Evolutionary conservation across 2,113 vertebrate species (phyloP), one percentile per base, ranked within the genome.

Genomic region (Oncorhynchus clarkii): DNA sequence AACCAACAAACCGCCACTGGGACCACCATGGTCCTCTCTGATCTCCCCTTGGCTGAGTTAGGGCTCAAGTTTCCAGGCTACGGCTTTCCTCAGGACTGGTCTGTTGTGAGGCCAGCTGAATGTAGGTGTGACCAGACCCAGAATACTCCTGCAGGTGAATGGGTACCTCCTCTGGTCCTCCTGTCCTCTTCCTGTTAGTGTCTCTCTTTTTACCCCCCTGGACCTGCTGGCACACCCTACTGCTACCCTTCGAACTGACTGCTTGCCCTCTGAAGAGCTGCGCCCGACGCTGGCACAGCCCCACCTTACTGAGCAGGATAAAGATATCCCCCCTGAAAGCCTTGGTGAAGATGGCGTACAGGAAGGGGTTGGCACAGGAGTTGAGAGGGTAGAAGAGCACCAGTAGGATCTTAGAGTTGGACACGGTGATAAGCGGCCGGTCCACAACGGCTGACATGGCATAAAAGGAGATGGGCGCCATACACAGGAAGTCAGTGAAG

Each of bases 351-450:
- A 99, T 97, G 5, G 95, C 97, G 0, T 99, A 99, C 70, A 99
- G 95, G 82, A 99, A 99, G 0, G 98, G 98, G 81, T 99, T 99
- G 76, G 98, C 98, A 27, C 97, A 99, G 45, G 98, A 99, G 80
- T 99, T 99, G 60, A 99, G 95, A 0, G 98, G 98, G 81, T 99
- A 99, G 88, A 99, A 98, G 27, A 99, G 95, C 39, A 99, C 97
- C 75, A 99, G 78, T 66, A 99, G 88, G 84, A 99, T 98, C 92
- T 99, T 99, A 76, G 98, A 98, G 85, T 99, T 97, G 78, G 95
- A 95, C 2, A 99, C 96, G 0, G 98, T 99, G 89, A 99, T 99
- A 13, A 99, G 89, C 0, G 98, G 97, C 71, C 94, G 96, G 91
- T 97, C 94, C 89, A 98, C 88, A 16, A 96, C 94, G 0, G 98